Evolutionary conservation across 2,113 vertebrate genomes (phyloP).

Genomic region (Callaeas wilsoni): DNA sequence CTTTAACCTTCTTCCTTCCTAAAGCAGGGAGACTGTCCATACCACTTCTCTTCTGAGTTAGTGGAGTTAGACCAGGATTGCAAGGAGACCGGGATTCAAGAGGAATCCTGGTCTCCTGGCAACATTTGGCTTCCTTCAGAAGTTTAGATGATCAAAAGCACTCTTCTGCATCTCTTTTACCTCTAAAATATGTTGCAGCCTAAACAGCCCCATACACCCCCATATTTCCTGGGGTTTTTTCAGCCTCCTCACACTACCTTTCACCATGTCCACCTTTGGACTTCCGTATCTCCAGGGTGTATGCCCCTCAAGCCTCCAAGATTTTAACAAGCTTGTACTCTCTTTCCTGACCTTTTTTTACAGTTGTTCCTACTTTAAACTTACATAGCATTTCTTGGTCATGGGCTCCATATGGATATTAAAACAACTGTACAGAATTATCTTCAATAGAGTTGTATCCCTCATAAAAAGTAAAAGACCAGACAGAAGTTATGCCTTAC

Average conservation of each 20-base stretch:
- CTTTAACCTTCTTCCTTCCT: neutral
- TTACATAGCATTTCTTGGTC: neutral
- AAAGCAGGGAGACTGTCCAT: neutral
- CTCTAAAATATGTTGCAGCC: neutral
- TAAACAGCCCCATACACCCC: neutral
- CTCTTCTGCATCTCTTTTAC: neutral
- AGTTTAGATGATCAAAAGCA: neutral
- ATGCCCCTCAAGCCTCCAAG: neutral
- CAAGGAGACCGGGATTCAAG: no score
- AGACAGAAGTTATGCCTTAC: neutral
- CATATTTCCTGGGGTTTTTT: neutral
- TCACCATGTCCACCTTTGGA: neutral
- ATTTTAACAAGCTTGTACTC: neutral
- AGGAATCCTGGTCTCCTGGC: neutral
- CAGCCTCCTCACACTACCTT: neutral
- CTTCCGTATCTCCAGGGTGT: neutral
- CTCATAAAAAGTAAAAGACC: neutral
- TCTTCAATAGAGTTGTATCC: neutral
- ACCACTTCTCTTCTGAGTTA: neutral
- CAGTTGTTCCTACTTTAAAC: neutral
- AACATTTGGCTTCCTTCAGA: neutral
- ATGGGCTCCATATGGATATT: neutral
- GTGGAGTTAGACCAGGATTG: no score
- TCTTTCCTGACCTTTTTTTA: neutral
- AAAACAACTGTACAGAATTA: neutral